Evolutionary conservation across 2,888 invertebrate genomes (phyloP), one percentile per base, ranked within the genome.

Genomic region (Thecophora atra): DNA sequence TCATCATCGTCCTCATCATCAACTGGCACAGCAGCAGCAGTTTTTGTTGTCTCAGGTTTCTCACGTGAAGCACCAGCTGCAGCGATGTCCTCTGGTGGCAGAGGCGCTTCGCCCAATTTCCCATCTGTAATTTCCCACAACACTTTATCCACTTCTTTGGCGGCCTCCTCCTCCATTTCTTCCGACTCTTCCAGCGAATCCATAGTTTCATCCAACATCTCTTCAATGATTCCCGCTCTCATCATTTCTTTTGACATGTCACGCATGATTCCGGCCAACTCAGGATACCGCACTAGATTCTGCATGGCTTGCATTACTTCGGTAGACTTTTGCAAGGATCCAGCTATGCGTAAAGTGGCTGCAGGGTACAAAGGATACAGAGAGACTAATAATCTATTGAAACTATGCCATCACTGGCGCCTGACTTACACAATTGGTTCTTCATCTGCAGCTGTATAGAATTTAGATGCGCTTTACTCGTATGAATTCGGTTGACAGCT

Each of bases 291-390:
- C 3, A 99, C 88, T 8, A 99, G 88, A 6, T 92, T 91, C 83
- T 98, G 98, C 98, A 99, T 99, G 0, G 96, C 94, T 87, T 95
- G 94, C 99, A 99, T 99, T 78, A 99, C 98, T 89, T 98, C 98
- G 2, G 98, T 97, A 37, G 98, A 98, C 84, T 97, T 97, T 81
- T 95, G 91, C 66, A 99, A 87, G 0, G 97, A 92, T 7, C 98
- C 98, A 30, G 98, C 96, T 15, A 98, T 94, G 79, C 97, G 90
- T 76, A 99, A 88, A 13, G 97, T 96, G n/a, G 98, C 98, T 95
- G 84, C 21, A 83, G 68, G 15, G 44, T 63, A 65, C 11, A 15
- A 8, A 21, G 37, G 19, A 64, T 1, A n/a, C 26, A 26, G 17
- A 0, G 17, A 17, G 28, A 65, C 44, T 11, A 13, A 13, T 64